Evolutionary conservation across 2,888 invertebrate species (phyloP).

Genomic region (Apotomis capreana): DNA sequence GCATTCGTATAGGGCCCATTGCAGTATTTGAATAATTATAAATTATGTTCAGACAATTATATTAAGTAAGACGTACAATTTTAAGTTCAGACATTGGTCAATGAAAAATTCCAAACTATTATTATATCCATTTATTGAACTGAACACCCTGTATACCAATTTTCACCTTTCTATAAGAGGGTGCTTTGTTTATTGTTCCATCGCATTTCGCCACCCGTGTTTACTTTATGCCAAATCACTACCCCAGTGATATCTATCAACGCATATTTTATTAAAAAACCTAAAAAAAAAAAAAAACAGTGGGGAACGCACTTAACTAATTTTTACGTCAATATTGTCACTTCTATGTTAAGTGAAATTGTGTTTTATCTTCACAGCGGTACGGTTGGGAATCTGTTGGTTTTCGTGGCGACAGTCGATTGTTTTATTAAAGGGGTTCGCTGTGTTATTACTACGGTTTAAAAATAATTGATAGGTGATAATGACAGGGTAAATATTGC

Average conservation of each 20-base stretch:
- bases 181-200: slow-evolving; percentile 78
- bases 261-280: slow-evolving; percentile 79
- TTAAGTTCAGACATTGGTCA: too few relatives aligned
- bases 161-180: slow-evolving; percentile 65
- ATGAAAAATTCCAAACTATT: not conserved
- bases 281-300: slow-evolving; percentile 46
- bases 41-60: too few relatives aligned
- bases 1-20: too few relatives aligned
- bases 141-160: slow-evolving; percentile 60
- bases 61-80: too few relatives aligned
- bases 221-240: slow-evolving; percentile 81
- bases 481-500: slow-evolving; percentile 53
- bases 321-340: slow-evolving; percentile 34
- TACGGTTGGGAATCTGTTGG: slow-evolving; percentile 1
- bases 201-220: slow-evolving; percentile 75
- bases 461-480: slow-evolving; percentile 53
- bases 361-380: not conserved
- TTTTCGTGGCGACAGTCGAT: slow-evolving; percentile 6
- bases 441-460: slow-evolving; percentile 61
- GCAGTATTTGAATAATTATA: too few relatives aligned
- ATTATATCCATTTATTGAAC: slow-evolving; percentile 42
- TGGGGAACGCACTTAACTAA: slow-evolving; percentile 52
- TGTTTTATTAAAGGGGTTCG: slow-evolving; percentile 40
- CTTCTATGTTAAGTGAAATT: not conserved
- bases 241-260: slow-evolving; percentile 77